A percentile compares a stretch with the other conserved stretches of the same genome.
phyloP scores from a whole-genome alignment of 2,888 invertebrate genomes.

The Mechanitis messenoides region DNA sequence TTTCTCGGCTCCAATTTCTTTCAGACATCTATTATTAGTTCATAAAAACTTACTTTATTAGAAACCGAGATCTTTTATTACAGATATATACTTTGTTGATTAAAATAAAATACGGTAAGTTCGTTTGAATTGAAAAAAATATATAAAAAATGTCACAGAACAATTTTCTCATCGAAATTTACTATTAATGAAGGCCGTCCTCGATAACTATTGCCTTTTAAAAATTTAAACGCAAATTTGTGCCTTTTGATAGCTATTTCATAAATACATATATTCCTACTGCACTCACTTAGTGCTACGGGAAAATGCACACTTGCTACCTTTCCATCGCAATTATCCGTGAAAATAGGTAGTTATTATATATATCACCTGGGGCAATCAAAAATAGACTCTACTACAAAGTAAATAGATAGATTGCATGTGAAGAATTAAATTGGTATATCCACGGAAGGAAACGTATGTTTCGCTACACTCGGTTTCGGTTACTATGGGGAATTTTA shows the following conservation, averaged over 20 bases:
- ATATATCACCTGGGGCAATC: conserved; percentile 5
- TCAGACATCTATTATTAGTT: conserved; percentile 3
- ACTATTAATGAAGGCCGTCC: conserved; percentile 9
- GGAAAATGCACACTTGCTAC: conserved; percentile 36
- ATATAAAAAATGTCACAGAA: background rate
- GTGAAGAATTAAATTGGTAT: conserved; percentile 8
- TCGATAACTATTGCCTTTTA: conserved; percentile 21
- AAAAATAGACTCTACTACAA: conserved; percentile 9
- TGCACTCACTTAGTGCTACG: conserved; percentile 29
- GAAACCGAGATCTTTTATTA: background rate
- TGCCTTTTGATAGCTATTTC: conserved; percentile 21
- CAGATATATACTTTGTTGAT: background rate
- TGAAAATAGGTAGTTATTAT: conserved; percentile 29
- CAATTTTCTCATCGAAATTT: background rate
- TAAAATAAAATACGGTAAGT: background rate
- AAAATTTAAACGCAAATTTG: conserved; percentile 35
- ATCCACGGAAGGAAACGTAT: conserved; percentile 19
- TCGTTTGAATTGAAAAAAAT: background rate
- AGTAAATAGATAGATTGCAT: background rate
- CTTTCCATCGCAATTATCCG: conserved; percentile 37
- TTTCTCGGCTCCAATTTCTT: conserved; percentile 5
- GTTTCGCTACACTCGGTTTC: conserved; percentile 9
- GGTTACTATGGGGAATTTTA: conserved; percentile 4
- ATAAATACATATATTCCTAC: conserved; percentile 24
- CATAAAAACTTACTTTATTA: conserved; percentile 3